phyloP scores from a whole-genome alignment of 2,888 invertebrate genomes.

The Eubasilissa splendida region DNA sequence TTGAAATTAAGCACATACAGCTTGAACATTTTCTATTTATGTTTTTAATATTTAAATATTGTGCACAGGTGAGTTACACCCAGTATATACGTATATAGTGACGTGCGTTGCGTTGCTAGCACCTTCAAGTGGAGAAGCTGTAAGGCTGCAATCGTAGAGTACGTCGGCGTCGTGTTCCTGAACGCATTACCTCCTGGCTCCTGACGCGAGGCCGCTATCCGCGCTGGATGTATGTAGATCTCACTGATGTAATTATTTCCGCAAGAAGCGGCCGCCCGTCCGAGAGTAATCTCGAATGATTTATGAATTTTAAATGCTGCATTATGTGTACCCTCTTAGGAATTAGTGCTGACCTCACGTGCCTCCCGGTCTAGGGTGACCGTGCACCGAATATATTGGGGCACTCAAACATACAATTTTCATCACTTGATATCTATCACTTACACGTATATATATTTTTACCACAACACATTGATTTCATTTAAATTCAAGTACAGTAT shows the following conservation, averaged over 20 bases:
- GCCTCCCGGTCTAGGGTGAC: conserved; percentile 26
- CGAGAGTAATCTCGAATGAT: conserved; percentile 47
- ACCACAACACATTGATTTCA: too few relatives aligned
- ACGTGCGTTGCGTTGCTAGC: background rate
- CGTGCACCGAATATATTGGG: background rate
- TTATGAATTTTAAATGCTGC: conserved; percentile 56
- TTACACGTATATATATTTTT: too few relatives aligned
- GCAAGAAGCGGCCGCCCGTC: conserved; percentile 43
- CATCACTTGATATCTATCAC: too few relatives aligned
- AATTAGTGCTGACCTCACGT: conserved; percentile 57
- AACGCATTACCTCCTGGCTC: conserved; percentile 20
- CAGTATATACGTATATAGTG: too few relatives aligned
- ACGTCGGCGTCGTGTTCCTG: conserved; percentile 3
- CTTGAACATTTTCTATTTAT: too few relatives aligned
- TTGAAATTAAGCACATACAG: too few relatives aligned
- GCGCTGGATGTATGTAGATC: conserved; percentile 6
- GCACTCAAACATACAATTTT: too few relatives aligned
- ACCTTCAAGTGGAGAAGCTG: conserved; percentile 1
- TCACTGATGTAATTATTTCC: conserved; percentile 45
- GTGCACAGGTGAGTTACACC: too few relatives aligned
- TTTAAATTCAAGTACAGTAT: too few relatives aligned
- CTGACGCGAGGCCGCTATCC: background rate
- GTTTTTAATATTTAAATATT: too few relatives aligned
- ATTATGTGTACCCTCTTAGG: conserved; percentile 50
- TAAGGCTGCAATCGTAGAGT: background rate